Conservation (phyloP, 1,140 invertebrate species). For the Linepithema humile region DNA sequence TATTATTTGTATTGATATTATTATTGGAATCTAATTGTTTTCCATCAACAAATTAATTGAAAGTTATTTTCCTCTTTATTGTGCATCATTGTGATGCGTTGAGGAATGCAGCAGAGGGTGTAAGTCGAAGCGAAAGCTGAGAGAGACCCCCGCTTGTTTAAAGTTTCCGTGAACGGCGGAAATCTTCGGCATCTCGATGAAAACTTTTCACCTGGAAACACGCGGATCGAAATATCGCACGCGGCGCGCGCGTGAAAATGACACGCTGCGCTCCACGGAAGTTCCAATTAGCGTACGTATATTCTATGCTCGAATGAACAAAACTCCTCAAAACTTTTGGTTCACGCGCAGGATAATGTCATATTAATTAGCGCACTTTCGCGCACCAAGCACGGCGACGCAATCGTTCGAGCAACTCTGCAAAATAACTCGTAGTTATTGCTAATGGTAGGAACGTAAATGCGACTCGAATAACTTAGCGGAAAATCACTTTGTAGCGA, state of each 20-base stretch:
- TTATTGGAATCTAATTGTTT: no score
- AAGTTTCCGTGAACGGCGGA: constrained; percentile 45
- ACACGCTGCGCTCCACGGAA: constrained; percentile 28
- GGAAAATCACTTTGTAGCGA: constrained; percentile 27
- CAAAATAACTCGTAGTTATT: constrained; percentile 44
- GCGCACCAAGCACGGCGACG: not conserved
- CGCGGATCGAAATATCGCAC: constrained; percentile 33
- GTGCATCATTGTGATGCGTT: not conserved
- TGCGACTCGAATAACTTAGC: constrained; percentile 22
- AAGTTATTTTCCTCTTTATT: not conserved
- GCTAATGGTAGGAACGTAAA: constrained; percentile 19
- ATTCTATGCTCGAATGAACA: constrained; percentile 42
- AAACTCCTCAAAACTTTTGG: constrained; percentile 48
- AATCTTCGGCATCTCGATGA: constrained; percentile 23
- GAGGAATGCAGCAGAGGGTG: not conserved
- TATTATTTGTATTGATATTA: no score
- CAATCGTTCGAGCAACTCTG: constrained; percentile 33
- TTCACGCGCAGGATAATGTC: constrained; percentile 32
- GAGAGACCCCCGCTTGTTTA: constrained; percentile 23
- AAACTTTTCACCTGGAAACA: constrained; percentile 39
- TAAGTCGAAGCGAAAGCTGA: not conserved
- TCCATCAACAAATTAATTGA: not conserved
- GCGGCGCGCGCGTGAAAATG: constrained; percentile 20
- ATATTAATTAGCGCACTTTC: constrained; percentile 47
- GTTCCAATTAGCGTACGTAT: constrained; percentile 50